Evolutionary conservation across 2,113 vertebrate species (phyloP), one percentile per base, ranked within the genome.

Genomic region (Corythaeola cristata): DNA sequence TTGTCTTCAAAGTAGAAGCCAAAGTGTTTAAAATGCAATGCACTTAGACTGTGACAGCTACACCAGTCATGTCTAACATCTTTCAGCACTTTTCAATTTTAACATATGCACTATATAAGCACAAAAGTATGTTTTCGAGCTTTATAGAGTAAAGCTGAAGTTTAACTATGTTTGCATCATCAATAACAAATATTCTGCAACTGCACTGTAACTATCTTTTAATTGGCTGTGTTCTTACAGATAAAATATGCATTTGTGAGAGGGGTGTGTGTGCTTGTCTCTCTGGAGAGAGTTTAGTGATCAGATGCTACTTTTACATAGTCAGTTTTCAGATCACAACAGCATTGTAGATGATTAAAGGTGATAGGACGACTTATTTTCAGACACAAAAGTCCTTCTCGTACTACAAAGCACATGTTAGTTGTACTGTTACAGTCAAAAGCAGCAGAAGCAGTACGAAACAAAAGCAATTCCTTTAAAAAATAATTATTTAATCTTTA

Each of bases 311-410:
- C 89, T 97, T 96, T 95, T 96, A 97, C 97, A 78, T 66, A 93
- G 94, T 95, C 96, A 95, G 71, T 95, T 97, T 97, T 96, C 96
- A 97, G 92, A 97, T 37, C 94, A 96, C 53, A 96, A 72, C 97
- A 97, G 96, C 96, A 96, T 95, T 94, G 84, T 47, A 60, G 56
- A 81, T 56, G 58, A 90, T 79, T 79, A 81, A 79, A 95, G 66
- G 66, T 15, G 9, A 89, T 3, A 94, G n/a, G 49, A 95, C 24
- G 74, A 77, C 62, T 74, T 93, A 39, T 92, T 92, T 90, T 89
- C 73, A 95, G 62, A 91, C 84, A 86, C 8, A 76, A 49, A 28
- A 94, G 80, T 82, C 80, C 52, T 83, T 45, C 71, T 72, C 5
- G 2, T 72, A 85, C 28, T 87, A 89, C 62, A 79, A 82, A 89